Evolutionary conservation across 2,888 invertebrate species (phyloP).

Genomic region (Furcula furcula): DNA sequence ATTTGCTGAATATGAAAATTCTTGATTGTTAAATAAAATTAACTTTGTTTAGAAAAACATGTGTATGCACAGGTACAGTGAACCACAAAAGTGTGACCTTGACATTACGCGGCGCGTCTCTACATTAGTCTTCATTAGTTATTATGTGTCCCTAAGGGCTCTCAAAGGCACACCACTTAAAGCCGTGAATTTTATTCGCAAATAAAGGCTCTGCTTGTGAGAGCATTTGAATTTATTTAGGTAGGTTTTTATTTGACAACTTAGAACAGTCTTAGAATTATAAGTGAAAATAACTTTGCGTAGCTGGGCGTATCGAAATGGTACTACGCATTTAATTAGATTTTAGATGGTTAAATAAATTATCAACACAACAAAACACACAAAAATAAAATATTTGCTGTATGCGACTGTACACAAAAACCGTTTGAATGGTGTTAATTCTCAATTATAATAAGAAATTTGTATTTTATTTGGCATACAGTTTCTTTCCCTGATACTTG

Average conservation of each 20-base stretch:
- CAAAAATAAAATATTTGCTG: too few relatives aligned
- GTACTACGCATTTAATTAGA: too few relatives aligned
- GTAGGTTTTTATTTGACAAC: conserved; percentile 34
- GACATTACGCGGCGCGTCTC: conserved; percentile 11
- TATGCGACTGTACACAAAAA: too few relatives aligned
- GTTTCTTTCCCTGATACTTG: too few relatives aligned
- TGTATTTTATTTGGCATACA: too few relatives aligned
- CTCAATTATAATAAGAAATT: too few relatives aligned
- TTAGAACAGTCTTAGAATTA: too few relatives aligned
- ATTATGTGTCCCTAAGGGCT: conserved; percentile 15
- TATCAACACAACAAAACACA: too few relatives aligned
- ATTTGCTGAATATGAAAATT: too few relatives aligned
- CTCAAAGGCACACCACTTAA: conserved; percentile 27
- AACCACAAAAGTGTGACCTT: conserved; percentile 10
- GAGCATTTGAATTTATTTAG: conserved; percentile 25
- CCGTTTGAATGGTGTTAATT: too few relatives aligned
- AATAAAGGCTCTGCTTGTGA: conserved; percentile 16
- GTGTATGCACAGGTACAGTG: conserved; percentile 3
- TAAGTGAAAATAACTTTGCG: conserved; percentile 24
- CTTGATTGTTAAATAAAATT: too few relatives aligned
- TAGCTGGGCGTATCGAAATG: conserved; percentile 15
- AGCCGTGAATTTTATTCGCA: conserved; percentile 28
- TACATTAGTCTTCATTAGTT: conserved; percentile 29
- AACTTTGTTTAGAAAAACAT: background rate
- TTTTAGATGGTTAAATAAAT: too few relatives aligned